Evolutionary conservation across 2,113 vertebrate species (phyloP), one percentile per base, ranked within the genome.

Genomic region (Oreocharis arfaki): DNA sequence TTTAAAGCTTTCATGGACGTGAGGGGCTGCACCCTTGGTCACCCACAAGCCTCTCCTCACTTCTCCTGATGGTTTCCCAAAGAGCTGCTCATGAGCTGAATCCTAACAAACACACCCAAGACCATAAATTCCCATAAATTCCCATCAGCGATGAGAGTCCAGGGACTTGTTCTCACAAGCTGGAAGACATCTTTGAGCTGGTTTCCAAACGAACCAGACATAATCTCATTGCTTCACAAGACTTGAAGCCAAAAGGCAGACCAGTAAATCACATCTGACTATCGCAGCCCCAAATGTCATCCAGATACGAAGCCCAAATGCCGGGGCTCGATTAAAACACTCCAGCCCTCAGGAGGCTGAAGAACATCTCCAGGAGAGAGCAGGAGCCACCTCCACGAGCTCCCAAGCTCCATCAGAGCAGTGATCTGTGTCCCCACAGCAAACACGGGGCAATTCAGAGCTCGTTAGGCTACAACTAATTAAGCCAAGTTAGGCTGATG

Each of bases 131-230:
- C 73, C 79, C 11, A 2, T 22, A 28, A 93, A 77, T 63, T 84
- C 77, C 81, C 89, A 70, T 32, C 82, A 42, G 4, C 0, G 1
- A 63, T 22, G 56, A 26, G 87, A 84, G 71, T 3, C 75, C 60
- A 73, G 93, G 49, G 83, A 70, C 35, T 69, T 15, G 53, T 23
- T 64, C 60, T 84, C 87, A 63, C 7, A 24, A 74, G 87, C 79
- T 95, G 95, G 92, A 96, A 91, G 76, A 53, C 75, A 75, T 91
- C 93, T 67, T 49, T 4, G 30, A 78, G 78, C 30, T 32, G 60
- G 30, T 52, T 95, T 90, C 95, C 95, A 95, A 94, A 93, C 0
- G 5, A 91, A 47, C 83, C 92, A 97, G 95, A 96, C 95, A 80
- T 96, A 41, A 89, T 92, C 93, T 96, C 90, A 96, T 80, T 81